phyloP scores from a whole-genome alignment of 2,888 invertebrate species.

The Eulithis prunata region DNA sequence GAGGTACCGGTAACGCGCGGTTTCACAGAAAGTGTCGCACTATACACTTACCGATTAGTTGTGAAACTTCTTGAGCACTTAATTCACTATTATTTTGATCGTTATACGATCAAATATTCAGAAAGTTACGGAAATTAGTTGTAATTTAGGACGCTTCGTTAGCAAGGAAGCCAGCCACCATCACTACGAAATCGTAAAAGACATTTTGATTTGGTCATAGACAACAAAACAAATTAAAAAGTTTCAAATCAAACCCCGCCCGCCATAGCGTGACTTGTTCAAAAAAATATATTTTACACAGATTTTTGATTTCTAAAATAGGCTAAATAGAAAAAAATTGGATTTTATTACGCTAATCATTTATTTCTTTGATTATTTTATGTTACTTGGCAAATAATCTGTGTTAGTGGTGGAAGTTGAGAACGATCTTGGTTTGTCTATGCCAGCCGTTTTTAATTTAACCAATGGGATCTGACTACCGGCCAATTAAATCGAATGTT shows the following conservation, averaged over 20 bases:
- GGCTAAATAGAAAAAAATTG: no score
- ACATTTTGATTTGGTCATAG: constrained; percentile 78
- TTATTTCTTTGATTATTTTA: no score
- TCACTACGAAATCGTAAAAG: constrained; percentile 84
- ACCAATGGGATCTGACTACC: constrained; percentile 42
- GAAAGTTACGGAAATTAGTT: constrained; percentile 70
- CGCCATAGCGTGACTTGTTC: constrained; percentile 50
- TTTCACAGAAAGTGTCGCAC: constrained; percentile 67
- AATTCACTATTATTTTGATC: constrained; percentile 73
- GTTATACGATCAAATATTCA: constrained; percentile 66
- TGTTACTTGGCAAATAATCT: no score
- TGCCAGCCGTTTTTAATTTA: constrained; percentile 28
- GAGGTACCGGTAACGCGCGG: constrained; percentile 77
- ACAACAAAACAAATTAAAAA: constrained; percentile 69
- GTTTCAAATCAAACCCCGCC: constrained; percentile 55
- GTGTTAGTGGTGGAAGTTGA: constrained; percentile 7
- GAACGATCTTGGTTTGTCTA: constrained; percentile 47
- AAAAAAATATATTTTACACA: background rate
- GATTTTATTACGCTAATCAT: no score
- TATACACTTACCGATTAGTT: constrained; percentile 80
- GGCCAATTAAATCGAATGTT: background rate
- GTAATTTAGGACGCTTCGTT: constrained; percentile 80
- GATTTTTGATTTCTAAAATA: no score
- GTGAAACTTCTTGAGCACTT: constrained; percentile 81
- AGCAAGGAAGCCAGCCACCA: constrained; percentile 84